phyloP scores from a whole-genome alignment of 2,888 invertebrate genomes.

The Spisula solida region DNA sequence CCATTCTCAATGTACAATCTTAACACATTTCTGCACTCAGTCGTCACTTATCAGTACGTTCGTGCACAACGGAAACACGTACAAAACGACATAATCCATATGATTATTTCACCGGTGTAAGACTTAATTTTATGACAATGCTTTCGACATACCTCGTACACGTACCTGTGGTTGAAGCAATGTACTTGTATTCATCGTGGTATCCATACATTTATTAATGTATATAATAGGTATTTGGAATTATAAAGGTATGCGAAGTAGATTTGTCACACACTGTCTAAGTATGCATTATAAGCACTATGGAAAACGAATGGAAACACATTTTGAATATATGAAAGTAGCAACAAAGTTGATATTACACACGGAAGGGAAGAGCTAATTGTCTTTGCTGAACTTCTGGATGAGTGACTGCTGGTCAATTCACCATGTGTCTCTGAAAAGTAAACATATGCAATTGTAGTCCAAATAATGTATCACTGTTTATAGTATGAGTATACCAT shows the following conservation, averaged over 20 bases:
- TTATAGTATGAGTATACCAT: too few relatives aligned
- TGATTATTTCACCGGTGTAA: too few relatives aligned
- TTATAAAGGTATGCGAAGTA: not conserved
- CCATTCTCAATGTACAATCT: too few relatives aligned
- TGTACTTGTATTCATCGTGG: not conserved
- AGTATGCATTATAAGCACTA: not conserved
- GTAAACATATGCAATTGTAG: not conserved
- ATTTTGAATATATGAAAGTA: not conserved
- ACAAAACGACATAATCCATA: too few relatives aligned
- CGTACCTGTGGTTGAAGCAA: not conserved
- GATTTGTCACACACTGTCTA: not conserved
- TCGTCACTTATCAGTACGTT: too few relatives aligned
- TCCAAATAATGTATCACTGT: too few relatives aligned
- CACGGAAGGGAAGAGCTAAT: not conserved
- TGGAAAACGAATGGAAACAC: not conserved
- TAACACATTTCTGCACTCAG: too few relatives aligned
- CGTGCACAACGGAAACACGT: too few relatives aligned
- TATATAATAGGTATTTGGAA: not conserved
- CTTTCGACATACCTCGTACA: not conserved
- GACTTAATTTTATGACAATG: too few relatives aligned
- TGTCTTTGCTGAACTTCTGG: not conserved
- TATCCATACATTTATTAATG: not conserved
- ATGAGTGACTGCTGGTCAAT: not conserved
- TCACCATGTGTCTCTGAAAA: not conserved
- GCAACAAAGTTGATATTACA: not conserved